Conservation (phyloP, 2,797 vertebrate species). For the Hypotaenidia okinawae region DNA sequence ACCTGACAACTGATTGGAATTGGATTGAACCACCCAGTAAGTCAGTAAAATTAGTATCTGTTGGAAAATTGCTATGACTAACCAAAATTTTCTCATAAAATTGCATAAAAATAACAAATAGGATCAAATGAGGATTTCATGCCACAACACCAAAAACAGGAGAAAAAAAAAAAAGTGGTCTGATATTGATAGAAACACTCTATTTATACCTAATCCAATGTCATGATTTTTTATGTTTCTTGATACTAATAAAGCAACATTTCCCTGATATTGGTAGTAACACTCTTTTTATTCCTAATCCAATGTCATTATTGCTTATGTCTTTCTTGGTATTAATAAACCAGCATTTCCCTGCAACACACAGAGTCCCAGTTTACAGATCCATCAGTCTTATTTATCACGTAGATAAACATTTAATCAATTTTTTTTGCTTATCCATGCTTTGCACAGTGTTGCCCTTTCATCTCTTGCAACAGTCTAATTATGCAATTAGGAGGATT, state of each 20-base stretch:
- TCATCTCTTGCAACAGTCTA: background rate
- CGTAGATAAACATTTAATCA: background rate
- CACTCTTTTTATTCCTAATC: background rate
- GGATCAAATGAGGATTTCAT: background rate
- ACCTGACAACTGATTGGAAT: background rate
- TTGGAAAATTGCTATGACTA: background rate
- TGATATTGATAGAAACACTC: background rate
- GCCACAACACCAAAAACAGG: background rate
- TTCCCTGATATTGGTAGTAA: background rate
- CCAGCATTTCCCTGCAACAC: background rate
- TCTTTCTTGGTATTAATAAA: background rate
- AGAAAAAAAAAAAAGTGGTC: background rate
- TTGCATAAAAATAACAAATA: background rate
- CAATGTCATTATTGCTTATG: background rate
- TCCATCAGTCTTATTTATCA: background rate
- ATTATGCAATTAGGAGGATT: background rate
- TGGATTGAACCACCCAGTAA: background rate
- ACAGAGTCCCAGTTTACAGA: background rate
- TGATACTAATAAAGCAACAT: background rate
- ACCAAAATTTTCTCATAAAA: background rate
- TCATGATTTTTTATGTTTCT: background rate
- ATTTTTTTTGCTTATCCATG: background rate
- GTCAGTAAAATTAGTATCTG: background rate
- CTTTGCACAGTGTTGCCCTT: background rate
- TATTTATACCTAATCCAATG: background rate